phyloP scores from a whole-genome alignment of 2,888 invertebrate species.

The Parnassius smintheus region DNA sequence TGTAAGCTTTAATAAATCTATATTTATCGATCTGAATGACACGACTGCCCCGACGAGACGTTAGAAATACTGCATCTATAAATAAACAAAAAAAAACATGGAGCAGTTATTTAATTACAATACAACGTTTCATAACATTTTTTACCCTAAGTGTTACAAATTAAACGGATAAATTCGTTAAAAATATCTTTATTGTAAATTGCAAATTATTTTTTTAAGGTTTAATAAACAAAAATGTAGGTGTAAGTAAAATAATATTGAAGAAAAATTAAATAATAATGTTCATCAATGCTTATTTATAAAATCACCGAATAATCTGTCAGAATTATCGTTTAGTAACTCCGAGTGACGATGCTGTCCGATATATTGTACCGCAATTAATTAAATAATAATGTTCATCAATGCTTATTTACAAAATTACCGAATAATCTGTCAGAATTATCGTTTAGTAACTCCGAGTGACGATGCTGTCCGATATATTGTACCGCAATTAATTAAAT shows the following conservation, averaged over 20 bases:
- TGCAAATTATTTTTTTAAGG: too few relatives aligned
- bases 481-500: constrained; percentile 13
- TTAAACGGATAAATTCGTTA: too few relatives aligned
- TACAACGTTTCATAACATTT: too few relatives aligned
- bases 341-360: constrained; percentile 36
- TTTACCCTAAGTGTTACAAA: too few relatives aligned
- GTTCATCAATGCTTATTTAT: not conserved
- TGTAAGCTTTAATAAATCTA: not conserved
- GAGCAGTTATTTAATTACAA: not conserved
- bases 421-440: not conserved
- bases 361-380: constrained; percentile 20
- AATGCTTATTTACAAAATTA: not conserved
- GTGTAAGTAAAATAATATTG: too few relatives aligned
- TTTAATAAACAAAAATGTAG: too few relatives aligned
- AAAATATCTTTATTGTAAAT: too few relatives aligned
- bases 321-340: not conserved
- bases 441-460: constrained; percentile 23
- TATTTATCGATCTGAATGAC: not conserved
- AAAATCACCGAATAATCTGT: constrained; percentile 1
- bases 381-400: not conserved
- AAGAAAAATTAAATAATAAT: not conserved
- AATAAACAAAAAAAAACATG: not conserved
- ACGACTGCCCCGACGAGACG: not conserved
- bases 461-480: constrained; percentile 32
- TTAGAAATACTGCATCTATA: not conserved